A percentile compares a stretch with the other conserved stretches of the same genome.
phyloP scores from a whole-genome alignment of 2,888 invertebrate species.

The Ophonus ardosiacus region DNA sequence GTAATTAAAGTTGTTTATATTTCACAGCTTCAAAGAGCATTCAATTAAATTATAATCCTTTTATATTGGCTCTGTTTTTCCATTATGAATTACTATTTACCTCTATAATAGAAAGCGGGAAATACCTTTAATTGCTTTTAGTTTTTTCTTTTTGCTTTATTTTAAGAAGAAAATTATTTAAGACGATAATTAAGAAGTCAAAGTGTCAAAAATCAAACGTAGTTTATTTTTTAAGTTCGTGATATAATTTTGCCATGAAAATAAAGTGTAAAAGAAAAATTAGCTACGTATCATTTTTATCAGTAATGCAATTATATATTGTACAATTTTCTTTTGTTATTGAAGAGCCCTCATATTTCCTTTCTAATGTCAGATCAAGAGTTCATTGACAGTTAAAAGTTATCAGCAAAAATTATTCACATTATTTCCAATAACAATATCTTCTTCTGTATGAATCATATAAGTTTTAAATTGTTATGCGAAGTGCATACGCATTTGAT shows the following conservation, averaged over 20 bases:
- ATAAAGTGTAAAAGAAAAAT: too few relatives aligned
- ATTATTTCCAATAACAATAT: not conserved
- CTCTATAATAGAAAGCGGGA: constrained; percentile 3
- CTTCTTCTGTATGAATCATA: not conserved
- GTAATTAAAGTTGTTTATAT: constrained; percentile 48
- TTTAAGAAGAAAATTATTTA: not conserved
- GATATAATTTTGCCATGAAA: too few relatives aligned
- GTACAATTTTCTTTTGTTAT: too few relatives aligned
- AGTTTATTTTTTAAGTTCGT: too few relatives aligned
- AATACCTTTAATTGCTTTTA: not conserved
- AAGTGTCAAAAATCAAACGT: too few relatives aligned
- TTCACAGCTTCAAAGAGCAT: constrained; percentile 33
- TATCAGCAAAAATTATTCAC: not conserved
- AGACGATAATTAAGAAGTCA: too few relatives aligned
- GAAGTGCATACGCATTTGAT: not conserved
- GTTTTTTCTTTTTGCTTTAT: not conserved
- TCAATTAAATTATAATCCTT: constrained; percentile 39
- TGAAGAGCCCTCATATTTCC: too few relatives aligned
- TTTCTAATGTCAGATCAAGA: too few relatives aligned
- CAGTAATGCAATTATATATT: too few relatives aligned
- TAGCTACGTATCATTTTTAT: too few relatives aligned
- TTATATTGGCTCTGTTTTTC: constrained; percentile 17
- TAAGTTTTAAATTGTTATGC: not conserved
- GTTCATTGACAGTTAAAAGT: too few relatives aligned
- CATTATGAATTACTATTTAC: constrained; percentile 23